Conservation (phyloP, 2,113 vertebrate species). For the Prunella fulvescens region DNA sequence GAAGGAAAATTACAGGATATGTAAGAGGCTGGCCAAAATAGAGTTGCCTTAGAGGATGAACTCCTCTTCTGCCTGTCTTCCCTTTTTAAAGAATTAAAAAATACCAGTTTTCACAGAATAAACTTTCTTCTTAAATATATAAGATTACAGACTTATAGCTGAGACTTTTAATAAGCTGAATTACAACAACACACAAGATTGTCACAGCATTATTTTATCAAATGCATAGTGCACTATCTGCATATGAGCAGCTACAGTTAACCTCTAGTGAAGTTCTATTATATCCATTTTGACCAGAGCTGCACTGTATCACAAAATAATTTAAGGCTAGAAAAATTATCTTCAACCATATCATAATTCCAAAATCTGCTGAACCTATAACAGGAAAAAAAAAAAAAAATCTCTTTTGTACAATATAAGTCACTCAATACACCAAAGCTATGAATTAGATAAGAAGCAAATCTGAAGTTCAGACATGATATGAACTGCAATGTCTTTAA, state of each 20-base stretch:
- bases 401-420: neutral
- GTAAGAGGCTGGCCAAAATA: neutral
- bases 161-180: conserved; percentile 33
- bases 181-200: neutral
- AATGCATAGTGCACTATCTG: neutral
- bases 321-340: neutral
- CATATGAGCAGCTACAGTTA: neutral
- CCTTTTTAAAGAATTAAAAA: neutral
- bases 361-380: neutral
- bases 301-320: neutral
- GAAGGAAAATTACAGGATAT: neutral
- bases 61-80: neutral
- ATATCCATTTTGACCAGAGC: neutral
- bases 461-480: neutral
- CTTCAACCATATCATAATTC: neutral
- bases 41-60: neutral
- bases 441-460: neutral
- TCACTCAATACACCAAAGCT: neutral
- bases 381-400: neutral
- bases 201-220: neutral
- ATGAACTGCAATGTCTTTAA: neutral
- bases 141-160: neutral
- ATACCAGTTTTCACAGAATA: neutral
- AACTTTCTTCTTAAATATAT: neutral
- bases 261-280: neutral